phyloP scores from a whole-genome alignment of 2,113 vertebrate genomes.

The Dipodomys spectabilis region DNA sequence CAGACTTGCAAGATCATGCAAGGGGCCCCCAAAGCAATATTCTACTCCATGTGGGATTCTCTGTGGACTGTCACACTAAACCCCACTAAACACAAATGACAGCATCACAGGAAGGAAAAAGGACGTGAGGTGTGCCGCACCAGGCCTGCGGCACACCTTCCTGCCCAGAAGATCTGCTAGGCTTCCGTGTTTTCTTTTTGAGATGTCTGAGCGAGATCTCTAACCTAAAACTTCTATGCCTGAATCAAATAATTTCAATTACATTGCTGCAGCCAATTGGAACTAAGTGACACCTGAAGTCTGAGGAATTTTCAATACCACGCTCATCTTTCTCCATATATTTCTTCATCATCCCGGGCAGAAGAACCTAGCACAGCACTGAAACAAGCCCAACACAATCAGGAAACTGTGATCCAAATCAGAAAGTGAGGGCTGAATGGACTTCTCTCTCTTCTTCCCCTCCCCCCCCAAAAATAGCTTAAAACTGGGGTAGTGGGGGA shows the following conservation, averaged over 20 bases:
- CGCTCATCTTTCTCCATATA: not conserved
- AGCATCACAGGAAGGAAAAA: not conserved
- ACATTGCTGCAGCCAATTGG: not conserved
- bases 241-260: slow-evolving; percentile 58
- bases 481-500: not conserved
- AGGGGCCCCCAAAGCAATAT: not conserved
- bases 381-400: not conserved
- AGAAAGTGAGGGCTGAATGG: not conserved
- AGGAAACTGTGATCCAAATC: not conserved
- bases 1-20: not conserved
- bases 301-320: not conserved
- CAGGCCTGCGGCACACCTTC: not conserved
- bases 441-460: not conserved
- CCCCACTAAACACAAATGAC: not conserved
- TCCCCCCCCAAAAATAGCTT: not conserved
- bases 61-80: not conserved
- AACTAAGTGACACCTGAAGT: slow-evolving; percentile 35
- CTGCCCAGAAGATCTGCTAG: not conserved
- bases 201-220: slow-evolving; percentile 7
- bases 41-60: not conserved
- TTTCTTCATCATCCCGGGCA: not conserved
- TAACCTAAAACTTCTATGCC: slow-evolving; percentile 39
- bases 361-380: not conserved
- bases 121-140: not conserved
- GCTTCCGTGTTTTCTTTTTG: not conserved